These are phyloP conservation scores for Drosophila tsacasi DNA, from an alignment of 1,140 invertebrate genomes.

Conservation along the genomic window DNA sequence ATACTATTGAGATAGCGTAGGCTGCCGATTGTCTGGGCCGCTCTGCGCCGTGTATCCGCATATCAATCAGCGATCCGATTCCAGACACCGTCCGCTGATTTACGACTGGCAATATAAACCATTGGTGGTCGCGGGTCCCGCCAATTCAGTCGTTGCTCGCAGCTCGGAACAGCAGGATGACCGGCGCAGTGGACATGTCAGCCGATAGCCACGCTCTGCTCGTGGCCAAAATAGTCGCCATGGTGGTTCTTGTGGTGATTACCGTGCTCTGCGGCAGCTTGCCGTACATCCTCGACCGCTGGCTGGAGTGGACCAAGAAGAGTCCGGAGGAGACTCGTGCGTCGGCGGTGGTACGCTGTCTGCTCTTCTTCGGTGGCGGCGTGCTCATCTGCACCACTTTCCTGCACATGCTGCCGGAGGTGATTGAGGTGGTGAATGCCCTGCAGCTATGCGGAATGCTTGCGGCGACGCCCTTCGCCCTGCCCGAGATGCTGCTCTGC, in stretches of 20 bases:
- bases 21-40: conserved; percentile 11
- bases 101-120: conserved; percentile 44
- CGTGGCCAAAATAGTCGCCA: conserved; percentile 89
- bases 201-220: conserved; percentile 83
- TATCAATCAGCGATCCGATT: conserved; percentile 62
- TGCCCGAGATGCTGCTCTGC: conserved; percentile 90
- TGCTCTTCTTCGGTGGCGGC: conserved; percentile 95
- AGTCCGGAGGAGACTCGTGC: conserved; percentile 86
- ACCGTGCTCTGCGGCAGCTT: conserved; percentile 89
- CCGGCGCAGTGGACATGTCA: conserved; percentile 12
- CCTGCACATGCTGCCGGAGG: conserved; percentile 95
- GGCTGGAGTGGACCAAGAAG: conserved; percentile 87
- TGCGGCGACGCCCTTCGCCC: conserved; percentile 87
- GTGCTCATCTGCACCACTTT: conserved; percentile 96
- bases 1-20: not conserved
- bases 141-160: conserved; percentile 36
- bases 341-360: conserved; percentile 85
- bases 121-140: conserved; percentile 10
- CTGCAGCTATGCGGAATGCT: conserved; percentile 86
- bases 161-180: conserved; percentile 44
- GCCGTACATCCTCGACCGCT: conserved; percentile 89
- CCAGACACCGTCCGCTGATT: conserved; percentile 33
- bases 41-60: conserved; percentile 26
- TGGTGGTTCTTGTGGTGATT: conserved; percentile 89
- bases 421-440: conserved; percentile 89